Conservation (phyloP, 2,113 vertebrate species). For the Pteropus alecto region DNA sequence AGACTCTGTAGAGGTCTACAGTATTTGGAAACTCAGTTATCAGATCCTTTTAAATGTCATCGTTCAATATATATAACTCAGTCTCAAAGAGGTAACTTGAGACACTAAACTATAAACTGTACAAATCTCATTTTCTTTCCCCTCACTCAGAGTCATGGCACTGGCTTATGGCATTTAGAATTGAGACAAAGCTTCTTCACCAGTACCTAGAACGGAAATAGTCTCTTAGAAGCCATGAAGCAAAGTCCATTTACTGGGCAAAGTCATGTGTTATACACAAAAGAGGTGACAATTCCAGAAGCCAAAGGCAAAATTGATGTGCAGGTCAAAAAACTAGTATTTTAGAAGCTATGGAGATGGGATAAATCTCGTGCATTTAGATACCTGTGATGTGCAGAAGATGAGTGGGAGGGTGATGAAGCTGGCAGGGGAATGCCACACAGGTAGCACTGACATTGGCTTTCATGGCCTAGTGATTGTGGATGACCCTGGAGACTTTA, state of each 20-base stretch:
- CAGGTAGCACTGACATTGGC: not conserved
- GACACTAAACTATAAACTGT: not conserved
- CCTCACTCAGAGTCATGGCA: not conserved
- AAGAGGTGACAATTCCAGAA: not conserved
- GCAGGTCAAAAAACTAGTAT: not conserved
- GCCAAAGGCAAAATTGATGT: not conserved
- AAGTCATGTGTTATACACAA: not conserved
- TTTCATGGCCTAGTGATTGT: not conserved
- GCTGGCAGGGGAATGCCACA: fast-evolving
- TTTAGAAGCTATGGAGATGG: not conserved
- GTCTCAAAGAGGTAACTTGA: not conserved
- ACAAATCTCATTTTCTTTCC: not conserved
- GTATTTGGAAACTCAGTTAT: not conserved
- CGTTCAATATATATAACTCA: not conserved
- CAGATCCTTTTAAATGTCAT: not conserved
- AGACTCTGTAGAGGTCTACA: not conserved
- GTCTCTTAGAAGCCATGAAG: not conserved
- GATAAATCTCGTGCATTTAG: not conserved
- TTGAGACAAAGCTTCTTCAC: not conserved
- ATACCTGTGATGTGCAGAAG: not conserved
- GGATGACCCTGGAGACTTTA: not conserved
- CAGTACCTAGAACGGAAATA: not conserved
- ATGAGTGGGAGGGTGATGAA: not conserved
- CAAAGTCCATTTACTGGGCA: not conserved
- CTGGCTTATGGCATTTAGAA: not conserved